A percentile compares a stretch with the other conserved stretches of the same genome.
phyloP scores from a whole-genome alignment of 2,797 vertebrate species.

The Rhinogobio ventralis region DNA sequence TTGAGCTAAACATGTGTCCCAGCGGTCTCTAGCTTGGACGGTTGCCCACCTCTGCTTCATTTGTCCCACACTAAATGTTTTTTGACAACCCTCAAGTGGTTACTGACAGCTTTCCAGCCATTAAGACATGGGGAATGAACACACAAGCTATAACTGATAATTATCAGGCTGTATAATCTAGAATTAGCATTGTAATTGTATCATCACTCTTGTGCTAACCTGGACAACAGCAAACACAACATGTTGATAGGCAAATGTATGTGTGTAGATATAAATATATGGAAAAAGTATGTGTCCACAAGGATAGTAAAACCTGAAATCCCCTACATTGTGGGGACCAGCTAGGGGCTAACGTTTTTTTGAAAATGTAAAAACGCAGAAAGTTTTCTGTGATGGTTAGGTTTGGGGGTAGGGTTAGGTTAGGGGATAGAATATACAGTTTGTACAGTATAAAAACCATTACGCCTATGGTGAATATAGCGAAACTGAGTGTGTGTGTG shows the following conservation, averaged over 20 bases:
- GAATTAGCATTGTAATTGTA: slow-evolving; percentile 69
- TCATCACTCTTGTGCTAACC: slow-evolving; percentile 45
- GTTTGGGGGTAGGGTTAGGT: no score
- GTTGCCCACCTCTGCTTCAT: slow-evolving; percentile 47
- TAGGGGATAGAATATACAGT: no score
- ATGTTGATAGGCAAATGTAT: neutral
- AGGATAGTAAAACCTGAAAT: no score
- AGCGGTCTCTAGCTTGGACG: slow-evolving; percentile 45
- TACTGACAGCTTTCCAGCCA: slow-evolving; percentile 51
- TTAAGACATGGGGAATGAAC: slow-evolving; percentile 37
- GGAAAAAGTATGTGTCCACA: neutral
- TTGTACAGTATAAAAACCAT: no score
- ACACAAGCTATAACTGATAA: slow-evolving; percentile 29
- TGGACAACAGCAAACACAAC: neutral
- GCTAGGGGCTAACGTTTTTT: no score
- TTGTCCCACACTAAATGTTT: slow-evolving; percentile 55
- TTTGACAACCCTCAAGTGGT: slow-evolving; percentile 53
- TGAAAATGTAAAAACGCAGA: no score
- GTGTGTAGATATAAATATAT: no score
- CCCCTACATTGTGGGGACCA: no score
- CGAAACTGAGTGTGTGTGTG: neutral
- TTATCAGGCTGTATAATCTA: slow-evolving; percentile 30
- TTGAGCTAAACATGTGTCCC: slow-evolving; percentile 57
- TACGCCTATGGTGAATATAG: no score
- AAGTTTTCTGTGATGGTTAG: no score